Base-by-base conservation (phyloP, 2,888 invertebrate genomes). In the Xylocampa areola region DNA sequence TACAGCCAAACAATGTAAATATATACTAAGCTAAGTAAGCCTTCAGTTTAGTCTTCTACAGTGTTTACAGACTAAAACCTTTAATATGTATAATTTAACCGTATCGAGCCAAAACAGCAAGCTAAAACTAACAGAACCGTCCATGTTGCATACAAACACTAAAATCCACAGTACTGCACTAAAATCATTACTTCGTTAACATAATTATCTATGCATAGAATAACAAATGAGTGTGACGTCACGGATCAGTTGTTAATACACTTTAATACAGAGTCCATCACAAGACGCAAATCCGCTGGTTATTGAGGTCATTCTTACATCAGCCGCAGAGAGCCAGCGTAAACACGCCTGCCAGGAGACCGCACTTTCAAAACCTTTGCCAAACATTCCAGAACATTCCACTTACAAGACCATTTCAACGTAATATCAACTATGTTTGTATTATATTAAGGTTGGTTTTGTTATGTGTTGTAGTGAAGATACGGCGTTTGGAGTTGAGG, bases 251-350 rank as follows among this genome's bases (percentile, higher is more conserved):
- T 54, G 48, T 33, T 64, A 63, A 63, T 49, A 25, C n/a, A 41
- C 39, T 64, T 48, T 36, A 48, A 61, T 43, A 39, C 35, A 45
- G 50, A 57, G 19, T 41, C 57, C 29, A 51, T 49, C 39, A 52
- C 25, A 47, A 55, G 54, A 54, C 47, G 58, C 58, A 64, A 60
- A 76, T 70, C 70, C 64, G 47, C 43, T 59, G 72, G 76, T 65
- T 74, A 79, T 76, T 74, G 73, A 72, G 77, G 82, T 76, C 77
- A 80, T 79, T 77, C 71, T 71, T 67, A 68, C 74, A 76, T 73
- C 74, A 76, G 54, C 58, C 53, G 33, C 67, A 68, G 61, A 58
- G 73, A 52, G 47, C 59, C 58, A 63, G 58, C 60, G 72, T 67
- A 76, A 75, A 79, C 80, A 79, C 51, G 64, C 67, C 62, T 60